Evolutionary conservation across 2,888 invertebrate genomes (phyloP).

Genomic region (Orthosia gracilis): DNA sequence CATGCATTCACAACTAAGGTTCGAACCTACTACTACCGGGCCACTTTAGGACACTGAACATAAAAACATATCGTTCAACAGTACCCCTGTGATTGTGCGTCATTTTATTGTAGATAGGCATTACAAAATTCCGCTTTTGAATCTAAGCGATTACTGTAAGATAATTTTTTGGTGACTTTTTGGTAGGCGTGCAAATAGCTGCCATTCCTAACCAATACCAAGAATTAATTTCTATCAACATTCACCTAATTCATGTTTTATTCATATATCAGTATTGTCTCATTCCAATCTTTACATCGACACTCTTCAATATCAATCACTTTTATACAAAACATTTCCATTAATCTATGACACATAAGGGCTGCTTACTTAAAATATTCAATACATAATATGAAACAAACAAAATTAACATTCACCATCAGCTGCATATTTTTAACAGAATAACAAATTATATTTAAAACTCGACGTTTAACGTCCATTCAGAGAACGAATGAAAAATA

Average conservation of each 20-base stretch:
- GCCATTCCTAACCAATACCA: constrained; percentile 23
- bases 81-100: constrained; percentile 29
- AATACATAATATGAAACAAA: constrained; percentile 43
- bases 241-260: constrained; percentile 47
- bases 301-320: constrained; percentile 62
- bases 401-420: constrained; percentile 38
- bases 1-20: constrained; percentile 45
- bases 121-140: constrained; percentile 6
- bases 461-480: constrained; percentile 63
- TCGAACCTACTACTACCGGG: constrained; percentile 35
- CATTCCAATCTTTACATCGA: constrained; percentile 63
- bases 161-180: neutral
- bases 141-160: constrained; percentile 9
- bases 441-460: constrained; percentile 38
- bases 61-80: constrained; percentile 52
- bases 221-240: constrained; percentile 36
- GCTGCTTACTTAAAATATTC: constrained; percentile 46
- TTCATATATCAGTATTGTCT: constrained; percentile 70
- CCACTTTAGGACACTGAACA: constrained; percentile 31
- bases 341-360: constrained; percentile 49
- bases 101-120: constrained; percentile 1
- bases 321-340: constrained; percentile 53
- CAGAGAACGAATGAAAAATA: constrained; percentile 51
- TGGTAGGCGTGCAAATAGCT: constrained; percentile 26
- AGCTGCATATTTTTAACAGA: constrained; percentile 51